Evolutionary conservation across 2,797 vertebrate genomes (phyloP), one percentile per base, ranked within the genome.

Genomic region (Prunella strophiata): DNA sequence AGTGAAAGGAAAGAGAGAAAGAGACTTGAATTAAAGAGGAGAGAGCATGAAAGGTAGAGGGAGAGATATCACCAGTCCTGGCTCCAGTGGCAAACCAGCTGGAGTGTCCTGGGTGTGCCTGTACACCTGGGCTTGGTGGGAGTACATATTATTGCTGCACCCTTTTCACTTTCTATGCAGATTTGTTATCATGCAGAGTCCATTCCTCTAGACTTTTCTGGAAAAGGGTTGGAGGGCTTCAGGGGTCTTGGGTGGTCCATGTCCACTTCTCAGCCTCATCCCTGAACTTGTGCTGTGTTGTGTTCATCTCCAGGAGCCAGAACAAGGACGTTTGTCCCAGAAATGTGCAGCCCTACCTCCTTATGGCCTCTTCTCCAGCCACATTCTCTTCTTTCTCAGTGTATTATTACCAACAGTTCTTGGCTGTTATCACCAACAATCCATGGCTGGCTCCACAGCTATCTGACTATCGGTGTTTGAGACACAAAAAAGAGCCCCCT

Each of bases 391-490:
- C 34, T 54, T 74, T 47, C 27, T 73, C 25, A 22, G 40, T 14
- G 3, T 59, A 12, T 74, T 34, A 47, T 34, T 14, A 22, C 25
- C 61, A 67, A 9, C 10, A 59, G 2, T 30, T 50, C 30, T 17
- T 40, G 59, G 10, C 34, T 40, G 10, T 30, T 66, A 34, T 3
- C 3, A n/a, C n/a, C 52, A 52, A 11, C 11, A 58, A 5, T 27
- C 21, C 18, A 16, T 59, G 54, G 10, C 0, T 59, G n/a, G 8
- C n/a, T 61, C 55, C 47, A n/a, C 15, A 75, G 12, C 15, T 32
- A 4, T 42, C 23, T 45, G 29, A 47, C 48, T 66, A 0, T 52
- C 0, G 0, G 25, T 52, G 25, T 59, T 59, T 30, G 40, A 45
- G 16, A n/a, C 20, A 34, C 2, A 26, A 5, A 21, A 7, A 20